Evolutionary conservation across 2,797 vertebrate genomes (phyloP).

Genomic region (Pristis pectinata): DNA sequence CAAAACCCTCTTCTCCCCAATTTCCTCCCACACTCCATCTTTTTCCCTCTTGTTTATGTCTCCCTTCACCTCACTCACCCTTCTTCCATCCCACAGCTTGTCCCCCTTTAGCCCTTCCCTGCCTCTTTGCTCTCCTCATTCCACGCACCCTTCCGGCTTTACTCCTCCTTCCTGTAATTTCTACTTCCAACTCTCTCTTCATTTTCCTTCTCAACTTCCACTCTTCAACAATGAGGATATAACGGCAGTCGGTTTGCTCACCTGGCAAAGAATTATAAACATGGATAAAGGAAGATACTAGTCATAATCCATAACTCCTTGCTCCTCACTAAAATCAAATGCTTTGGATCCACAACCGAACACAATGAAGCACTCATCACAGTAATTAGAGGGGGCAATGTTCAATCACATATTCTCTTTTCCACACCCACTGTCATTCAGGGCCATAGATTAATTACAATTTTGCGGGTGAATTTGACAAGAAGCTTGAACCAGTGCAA

Average conservation of each 20-base stretch:
- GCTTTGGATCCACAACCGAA: neutral
- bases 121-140: neutral
- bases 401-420: neutral
- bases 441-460: neutral
- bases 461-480: too few species aligned
- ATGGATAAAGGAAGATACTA: neutral
- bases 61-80: neutral
- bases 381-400: neutral
- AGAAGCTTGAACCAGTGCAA: too few species aligned
- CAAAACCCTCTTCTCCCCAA: neutral
- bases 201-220: neutral
- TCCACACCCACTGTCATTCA: neutral
- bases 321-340: neutral
- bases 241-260: neutral
- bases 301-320: neutral
- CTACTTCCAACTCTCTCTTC: neutral
- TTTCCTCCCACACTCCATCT: neutral
- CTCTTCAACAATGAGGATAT: neutral
- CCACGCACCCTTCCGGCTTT: neutral
- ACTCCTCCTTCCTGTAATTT: neutral
- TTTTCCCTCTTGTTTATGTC: too few species aligned
- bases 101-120: neutral
- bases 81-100: neutral
- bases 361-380: neutral
- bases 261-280: too few species aligned